Conservation (phyloP, 2,888 invertebrate genomes). For the Azorinus chamasolen region DNA sequence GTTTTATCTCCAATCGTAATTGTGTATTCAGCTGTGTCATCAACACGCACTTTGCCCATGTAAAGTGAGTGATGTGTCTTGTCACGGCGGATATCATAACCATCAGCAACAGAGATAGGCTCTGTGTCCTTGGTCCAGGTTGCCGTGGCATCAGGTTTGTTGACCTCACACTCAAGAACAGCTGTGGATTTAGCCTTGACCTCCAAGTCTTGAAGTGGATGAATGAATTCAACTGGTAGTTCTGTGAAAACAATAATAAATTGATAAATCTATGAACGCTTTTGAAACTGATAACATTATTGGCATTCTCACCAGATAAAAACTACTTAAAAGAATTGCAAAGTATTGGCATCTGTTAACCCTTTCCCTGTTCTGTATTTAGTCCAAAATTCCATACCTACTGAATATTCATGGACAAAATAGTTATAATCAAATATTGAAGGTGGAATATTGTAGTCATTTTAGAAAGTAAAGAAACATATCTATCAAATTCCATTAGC, state of each 20-base stretch:
- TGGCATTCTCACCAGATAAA: no score
- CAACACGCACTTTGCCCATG: slow-evolving; percentile 76
- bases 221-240: slow-evolving; percentile 75
- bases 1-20: slow-evolving; percentile 74
- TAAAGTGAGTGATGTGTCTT: slow-evolving; percentile 85
- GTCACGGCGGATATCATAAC: slow-evolving; percentile 93
- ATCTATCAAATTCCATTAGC: no score
- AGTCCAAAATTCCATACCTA: no score
- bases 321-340: no score
- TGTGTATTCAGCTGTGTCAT: slow-evolving; percentile 81
- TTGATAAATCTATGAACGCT: no score
- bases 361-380: no score
- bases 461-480: no score
- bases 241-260: slow-evolving; percentile 66
- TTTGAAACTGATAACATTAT: no score
- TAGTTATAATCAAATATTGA: no score
- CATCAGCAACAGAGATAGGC: slow-evolving; percentile 93
- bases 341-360: no score
- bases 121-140: slow-evolving; percentile 93
- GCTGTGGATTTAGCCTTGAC: slow-evolving; percentile 87
- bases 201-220: slow-evolving; percentile 71
- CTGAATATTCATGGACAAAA: no score
- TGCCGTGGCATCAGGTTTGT: slow-evolving; percentile 96
- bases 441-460: no score
- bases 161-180: slow-evolving; percentile 96